A percentile compares a stretch with the other conserved stretches of the same genome.
Evolutionary conservation across 2,113 vertebrate species (phyloP).

Genomic region (Eidolon helvum): DNA sequence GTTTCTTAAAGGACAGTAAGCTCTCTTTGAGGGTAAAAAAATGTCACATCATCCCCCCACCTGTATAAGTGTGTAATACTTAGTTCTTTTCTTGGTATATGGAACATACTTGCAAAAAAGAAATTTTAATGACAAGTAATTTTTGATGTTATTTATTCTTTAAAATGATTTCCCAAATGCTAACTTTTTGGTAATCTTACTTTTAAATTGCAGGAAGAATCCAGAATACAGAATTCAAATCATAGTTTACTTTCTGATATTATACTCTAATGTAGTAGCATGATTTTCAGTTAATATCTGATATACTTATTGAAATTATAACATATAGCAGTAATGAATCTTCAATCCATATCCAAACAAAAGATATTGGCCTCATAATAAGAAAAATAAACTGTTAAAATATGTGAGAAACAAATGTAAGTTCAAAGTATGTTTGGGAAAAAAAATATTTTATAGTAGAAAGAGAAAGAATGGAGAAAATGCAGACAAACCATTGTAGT

Average conservation of each 20-base stretch:
- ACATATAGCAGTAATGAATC: background rate
- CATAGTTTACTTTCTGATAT: background rate
- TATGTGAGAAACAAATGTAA: conserved; percentile 11
- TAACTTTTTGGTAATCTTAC: background rate
- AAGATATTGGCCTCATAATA: background rate
- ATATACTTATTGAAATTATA: conserved; percentile 14
- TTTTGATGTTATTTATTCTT: background rate
- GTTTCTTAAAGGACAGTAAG: background rate
- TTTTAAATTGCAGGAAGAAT: conserved; percentile 16
- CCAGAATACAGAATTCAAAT: background rate
- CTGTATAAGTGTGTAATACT: background rate
- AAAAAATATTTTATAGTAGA: conserved; percentile 24
- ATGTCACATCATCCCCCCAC: background rate
- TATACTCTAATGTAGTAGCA: background rate
- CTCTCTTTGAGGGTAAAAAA: background rate
- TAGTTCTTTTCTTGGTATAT: background rate
- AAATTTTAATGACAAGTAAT: background rate
- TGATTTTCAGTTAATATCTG: conserved; percentile 25
- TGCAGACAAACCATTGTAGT: background rate
- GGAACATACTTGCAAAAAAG: background rate
- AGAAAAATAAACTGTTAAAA: background rate
- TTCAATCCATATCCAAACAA: background rate
- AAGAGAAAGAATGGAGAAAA: conserved; percentile 24
- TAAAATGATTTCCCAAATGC: background rate
- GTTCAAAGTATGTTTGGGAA: background rate